Evolutionary conservation across 2,113 vertebrate genomes (phyloP).

Genomic region (Melierax canorus): DNA sequence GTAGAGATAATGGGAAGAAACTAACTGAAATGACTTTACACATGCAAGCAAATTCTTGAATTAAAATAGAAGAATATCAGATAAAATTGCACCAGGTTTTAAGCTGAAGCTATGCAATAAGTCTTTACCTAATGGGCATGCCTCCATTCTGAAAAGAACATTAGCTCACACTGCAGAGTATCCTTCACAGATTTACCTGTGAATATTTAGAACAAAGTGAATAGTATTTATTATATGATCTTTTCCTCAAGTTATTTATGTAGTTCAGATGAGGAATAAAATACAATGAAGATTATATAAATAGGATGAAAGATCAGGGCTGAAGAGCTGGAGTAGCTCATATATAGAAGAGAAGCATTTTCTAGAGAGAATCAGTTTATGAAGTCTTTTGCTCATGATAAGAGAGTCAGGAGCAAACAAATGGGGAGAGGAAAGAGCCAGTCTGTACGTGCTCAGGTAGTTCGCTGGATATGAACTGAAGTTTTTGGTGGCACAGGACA

Average conservation of each 20-base stretch:
- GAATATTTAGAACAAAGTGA: neutral
- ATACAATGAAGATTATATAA: neutral
- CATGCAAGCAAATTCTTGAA: neutral
- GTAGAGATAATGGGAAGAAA: constrained; percentile 24
- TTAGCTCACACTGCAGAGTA: neutral
- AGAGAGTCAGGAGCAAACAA: neutral
- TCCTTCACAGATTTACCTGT: neutral
- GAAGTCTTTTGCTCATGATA: neutral
- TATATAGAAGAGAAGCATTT: neutral
- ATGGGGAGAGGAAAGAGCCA: neutral
- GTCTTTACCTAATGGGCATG: neutral
- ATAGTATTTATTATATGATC: neutral
- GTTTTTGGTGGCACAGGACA: neutral
- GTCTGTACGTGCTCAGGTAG: neutral
- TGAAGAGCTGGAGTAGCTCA: neutral
- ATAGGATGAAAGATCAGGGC: neutral
- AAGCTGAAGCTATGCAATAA: neutral
- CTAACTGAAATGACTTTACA: neutral
- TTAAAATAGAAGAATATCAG: constrained; percentile 33
- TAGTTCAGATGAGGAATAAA: neutral
- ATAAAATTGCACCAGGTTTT: neutral
- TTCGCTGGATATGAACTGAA: rapidly evolving
- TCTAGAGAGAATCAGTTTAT: neutral
- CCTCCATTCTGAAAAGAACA: neutral
- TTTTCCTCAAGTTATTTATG: neutral